These are phyloP conservation scores for Drosophila equinoxialis DNA, from an alignment of 1,140 invertebrate genomes.

Conservation along the genomic window DNA sequence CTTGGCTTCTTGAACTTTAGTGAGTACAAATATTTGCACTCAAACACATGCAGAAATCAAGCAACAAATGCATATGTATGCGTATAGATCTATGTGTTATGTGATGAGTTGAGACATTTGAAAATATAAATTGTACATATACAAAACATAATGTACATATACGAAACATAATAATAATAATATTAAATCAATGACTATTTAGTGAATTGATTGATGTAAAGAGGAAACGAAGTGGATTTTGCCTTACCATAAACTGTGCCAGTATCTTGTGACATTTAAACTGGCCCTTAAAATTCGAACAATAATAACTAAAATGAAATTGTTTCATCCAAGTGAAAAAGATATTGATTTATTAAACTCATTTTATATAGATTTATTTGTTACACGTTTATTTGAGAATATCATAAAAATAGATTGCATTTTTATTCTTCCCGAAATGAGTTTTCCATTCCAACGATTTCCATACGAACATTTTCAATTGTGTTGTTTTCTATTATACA, in stretches of 20 bases:
- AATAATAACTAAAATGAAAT: no score
- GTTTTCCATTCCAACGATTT: conserved; percentile 12
- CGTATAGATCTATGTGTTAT: not conserved
- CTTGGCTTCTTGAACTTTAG: conserved; percentile 72
- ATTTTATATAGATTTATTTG: not conserved
- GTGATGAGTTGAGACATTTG: not conserved
- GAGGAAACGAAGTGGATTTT: no score
- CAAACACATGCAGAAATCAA: conserved; percentile 57
- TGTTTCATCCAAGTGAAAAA: no score
- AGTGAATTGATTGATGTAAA: not conserved
- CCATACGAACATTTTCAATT: conserved; percentile 10
- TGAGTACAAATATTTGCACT: conserved; percentile 67
- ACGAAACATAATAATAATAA: no score
- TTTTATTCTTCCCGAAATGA: not conserved
- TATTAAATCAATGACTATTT: not conserved
- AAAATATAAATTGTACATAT: conserved; percentile 11
- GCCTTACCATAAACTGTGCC: no score
- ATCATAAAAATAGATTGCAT: conserved; percentile 4
- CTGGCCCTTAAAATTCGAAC: not conserved
- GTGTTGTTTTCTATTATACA: conserved; percentile 19
- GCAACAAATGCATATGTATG: conserved; percentile 25
- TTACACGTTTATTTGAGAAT: not conserved
- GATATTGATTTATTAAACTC: not conserved
- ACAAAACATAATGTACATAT: conserved; percentile 47
- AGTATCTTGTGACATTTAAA: no score